Conservation (phyloP, 2,113 vertebrate species). For the Peromyscus polionotus region DNA sequence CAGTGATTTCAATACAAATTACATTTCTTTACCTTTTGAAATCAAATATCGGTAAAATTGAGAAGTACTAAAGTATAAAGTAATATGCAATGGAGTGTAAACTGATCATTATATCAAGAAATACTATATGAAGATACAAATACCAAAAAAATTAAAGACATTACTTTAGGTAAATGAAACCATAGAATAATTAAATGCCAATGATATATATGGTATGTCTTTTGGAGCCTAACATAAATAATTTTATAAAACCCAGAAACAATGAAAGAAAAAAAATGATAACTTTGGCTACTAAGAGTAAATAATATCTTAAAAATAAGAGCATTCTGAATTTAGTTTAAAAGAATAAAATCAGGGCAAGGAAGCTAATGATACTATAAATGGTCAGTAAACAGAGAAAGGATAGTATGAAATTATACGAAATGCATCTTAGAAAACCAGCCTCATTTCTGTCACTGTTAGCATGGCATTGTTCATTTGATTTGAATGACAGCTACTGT, state of each 20-base stretch:
- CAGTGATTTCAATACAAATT: not conserved
- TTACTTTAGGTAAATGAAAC: not conserved
- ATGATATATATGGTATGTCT: not conserved
- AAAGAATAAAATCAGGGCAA: not conserved
- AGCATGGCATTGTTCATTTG: not conserved
- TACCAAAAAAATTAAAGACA: conserved; percentile 26
- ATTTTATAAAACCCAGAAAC: not conserved
- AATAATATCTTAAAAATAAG: not conserved
- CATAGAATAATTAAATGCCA: not conserved
- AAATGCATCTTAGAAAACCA: not conserved
- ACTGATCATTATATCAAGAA: conserved; percentile 12
- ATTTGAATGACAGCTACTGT: not conserved
- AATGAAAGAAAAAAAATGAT: not conserved
- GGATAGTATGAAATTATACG: not conserved
- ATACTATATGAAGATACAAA: not conserved
- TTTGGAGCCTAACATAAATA: not conserved
- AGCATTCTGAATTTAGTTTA: not conserved
- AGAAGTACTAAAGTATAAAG: not conserved
- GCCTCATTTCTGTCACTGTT: conserved; percentile 3
- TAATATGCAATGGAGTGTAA: not conserved
- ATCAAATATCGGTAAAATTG: not conserved
- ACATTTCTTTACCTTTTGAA: not conserved
- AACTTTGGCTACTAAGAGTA: not conserved
- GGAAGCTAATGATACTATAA: not conserved
- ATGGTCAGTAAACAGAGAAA: not conserved